These are phyloP conservation scores for Pasiphila rectangulata DNA, from an alignment of 2,888 invertebrate genomes.

Conservation along the genomic window DNA sequence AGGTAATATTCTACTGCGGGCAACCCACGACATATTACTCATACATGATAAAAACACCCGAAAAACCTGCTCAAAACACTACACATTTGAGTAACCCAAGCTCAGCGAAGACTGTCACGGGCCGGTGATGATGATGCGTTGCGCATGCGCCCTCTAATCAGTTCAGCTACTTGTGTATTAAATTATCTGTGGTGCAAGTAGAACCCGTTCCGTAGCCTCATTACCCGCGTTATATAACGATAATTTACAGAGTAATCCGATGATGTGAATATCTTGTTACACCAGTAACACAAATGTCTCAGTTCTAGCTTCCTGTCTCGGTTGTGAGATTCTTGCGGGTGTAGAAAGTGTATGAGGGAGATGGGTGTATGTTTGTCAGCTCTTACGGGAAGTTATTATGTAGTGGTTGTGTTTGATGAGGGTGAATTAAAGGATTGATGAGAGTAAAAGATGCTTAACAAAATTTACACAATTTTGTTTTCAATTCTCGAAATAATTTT, in stretches of 20 bases:
- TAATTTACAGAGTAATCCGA: conserved; percentile 13
- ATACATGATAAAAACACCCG: no score
- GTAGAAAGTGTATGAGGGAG: no score
- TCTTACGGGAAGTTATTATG: no score
- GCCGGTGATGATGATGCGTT: neutral
- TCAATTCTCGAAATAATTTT: neutral
- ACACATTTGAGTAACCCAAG: no score
- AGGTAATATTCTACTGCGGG: no score
- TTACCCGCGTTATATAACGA: conserved; percentile 17
- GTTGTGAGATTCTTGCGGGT: no score
- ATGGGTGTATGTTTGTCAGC: no score
- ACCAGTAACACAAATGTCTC: conserved; percentile 16
- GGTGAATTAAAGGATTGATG: neutral
- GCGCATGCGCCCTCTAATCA: conserved; percentile 3
- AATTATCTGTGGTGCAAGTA: neutral
- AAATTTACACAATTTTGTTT: neutral
- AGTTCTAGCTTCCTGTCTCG: neutral
- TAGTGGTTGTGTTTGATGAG: neutral
- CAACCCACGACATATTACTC: no score
- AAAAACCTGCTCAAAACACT: no score
- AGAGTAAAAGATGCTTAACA: neutral
- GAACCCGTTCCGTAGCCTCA: neutral
- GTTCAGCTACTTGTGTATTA: neutral
- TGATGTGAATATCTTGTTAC: conserved; percentile 21
- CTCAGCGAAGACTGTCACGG: no score